These are phyloP conservation scores for Notodonta ziczac DNA, from an alignment of 2,888 invertebrate genomes.

Conservation along the genomic window DNA sequence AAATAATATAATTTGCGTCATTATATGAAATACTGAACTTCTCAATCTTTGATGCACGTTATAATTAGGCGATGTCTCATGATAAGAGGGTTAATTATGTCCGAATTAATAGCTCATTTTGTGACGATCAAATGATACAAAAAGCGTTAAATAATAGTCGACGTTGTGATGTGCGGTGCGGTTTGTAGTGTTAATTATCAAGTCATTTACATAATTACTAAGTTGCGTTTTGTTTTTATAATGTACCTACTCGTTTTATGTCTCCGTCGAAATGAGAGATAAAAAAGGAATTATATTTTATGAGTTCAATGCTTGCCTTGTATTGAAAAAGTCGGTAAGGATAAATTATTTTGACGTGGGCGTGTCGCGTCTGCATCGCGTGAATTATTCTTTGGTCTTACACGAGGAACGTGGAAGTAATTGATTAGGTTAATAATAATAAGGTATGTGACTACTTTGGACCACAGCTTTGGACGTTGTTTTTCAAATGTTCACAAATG, in stretches of 20 bases:
- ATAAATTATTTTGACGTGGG: slow-evolving; percentile 19
- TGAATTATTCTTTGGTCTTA: slow-evolving; percentile 23
- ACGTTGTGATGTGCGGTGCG: slow-evolving; percentile 38
- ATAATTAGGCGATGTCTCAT: slow-evolving; percentile 61
- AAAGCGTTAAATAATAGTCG: slow-evolving; percentile 48
- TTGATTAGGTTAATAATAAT: background rate
- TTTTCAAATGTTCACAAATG: no score
- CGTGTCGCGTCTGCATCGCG: slow-evolving; percentile 30
- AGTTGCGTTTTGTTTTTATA: slow-evolving; percentile 24
- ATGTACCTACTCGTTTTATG: slow-evolving; percentile 31
- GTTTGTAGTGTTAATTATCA: slow-evolving; percentile 43
- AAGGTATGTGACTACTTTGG: background rate
- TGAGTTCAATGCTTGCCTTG: slow-evolving; percentile 35
- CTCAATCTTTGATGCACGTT: slow-evolving; percentile 37
- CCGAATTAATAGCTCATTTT: slow-evolving; percentile 67
- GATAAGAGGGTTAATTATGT: slow-evolving; percentile 59
- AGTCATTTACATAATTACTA: slow-evolving; percentile 45
- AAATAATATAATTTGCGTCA: no score
- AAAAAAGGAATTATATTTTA: slow-evolving; percentile 25
- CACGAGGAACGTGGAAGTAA: background rate
- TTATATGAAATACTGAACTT: background rate
- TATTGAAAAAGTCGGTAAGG: background rate
- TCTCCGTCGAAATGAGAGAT: slow-evolving; percentile 36
- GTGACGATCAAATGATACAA: slow-evolving; percentile 49
- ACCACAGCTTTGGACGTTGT: no score